Evolutionary conservation across 2,888 invertebrate species (phyloP), one percentile per base, ranked within the genome.

Genomic region (Sarcophaga subvicina): DNA sequence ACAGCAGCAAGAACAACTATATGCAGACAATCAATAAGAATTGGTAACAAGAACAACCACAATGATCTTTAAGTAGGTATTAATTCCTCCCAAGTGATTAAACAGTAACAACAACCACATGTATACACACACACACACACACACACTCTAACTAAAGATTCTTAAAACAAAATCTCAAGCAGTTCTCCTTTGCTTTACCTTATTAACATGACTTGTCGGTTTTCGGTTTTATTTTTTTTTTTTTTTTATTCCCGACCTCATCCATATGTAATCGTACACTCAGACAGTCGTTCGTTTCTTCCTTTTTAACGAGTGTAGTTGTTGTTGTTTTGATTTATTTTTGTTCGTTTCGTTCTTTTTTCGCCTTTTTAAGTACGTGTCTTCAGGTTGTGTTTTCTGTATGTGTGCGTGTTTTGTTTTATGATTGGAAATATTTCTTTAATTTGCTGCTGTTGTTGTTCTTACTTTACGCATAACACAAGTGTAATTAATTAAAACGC

Each of bases 401-500:
- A 37, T 60, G 17, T 63, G 14, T 62, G 62, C 64, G 20, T 47
- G 60, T 75, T 76, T 79, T 54, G 67, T 75, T 87, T 76, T 80
- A 86, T 84, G 83, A 83, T 84, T 86, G 83, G 80, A 86, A 84
- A 84, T 87, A 80, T 87, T 82, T 82, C 73, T 76, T n/a, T 78
- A 20, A 62, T 72, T 54, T 54, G 54, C 17, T 17, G 54, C 17
- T 54, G 54, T 49, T 49, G 49, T 17, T 54, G 17, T 54, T 54
- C 54, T 54, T 54, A 82, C 84, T 82, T 83, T 76, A 86, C 84
- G 80, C 86, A 88, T 88, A 85, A 54, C 85, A 86, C 77, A 80
- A 86, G 80, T 82, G 82, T 92, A 91, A 92, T 91, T 91, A 91
- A 91, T 92, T 92, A 92, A 87, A 91, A 90, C 90, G 88, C 91